A percentile compares a stretch with the other conserved stretches of the same genome.
phyloP scores from a whole-genome alignment of 2,113 vertebrate genomes.

The Ceratotherium simum region DNA sequence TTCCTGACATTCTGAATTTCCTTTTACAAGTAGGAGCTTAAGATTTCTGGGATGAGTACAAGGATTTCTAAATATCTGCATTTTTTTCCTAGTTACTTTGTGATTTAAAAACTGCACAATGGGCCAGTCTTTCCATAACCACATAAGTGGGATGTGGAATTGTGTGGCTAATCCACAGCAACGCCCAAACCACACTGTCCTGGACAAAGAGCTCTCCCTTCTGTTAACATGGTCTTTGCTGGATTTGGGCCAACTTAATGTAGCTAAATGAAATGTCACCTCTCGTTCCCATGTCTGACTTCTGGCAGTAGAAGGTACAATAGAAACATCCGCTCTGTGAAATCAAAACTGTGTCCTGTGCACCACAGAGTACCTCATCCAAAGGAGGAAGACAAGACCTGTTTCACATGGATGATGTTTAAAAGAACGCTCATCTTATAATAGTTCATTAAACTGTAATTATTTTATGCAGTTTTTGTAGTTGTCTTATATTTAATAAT shows the following conservation, averaged over 20 bases:
- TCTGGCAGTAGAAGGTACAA: background rate
- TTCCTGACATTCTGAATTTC: background rate
- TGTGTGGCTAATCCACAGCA: background rate
- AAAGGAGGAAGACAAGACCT: background rate
- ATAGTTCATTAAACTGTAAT: background rate
- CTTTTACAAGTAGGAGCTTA: background rate
- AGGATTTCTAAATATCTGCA: background rate
- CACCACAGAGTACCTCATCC: accelerated
- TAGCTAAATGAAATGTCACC: constrained; percentile 8
- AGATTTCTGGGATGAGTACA: background rate
- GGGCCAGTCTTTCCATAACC: background rate
- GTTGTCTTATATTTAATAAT: background rate
- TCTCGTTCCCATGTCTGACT: background rate
- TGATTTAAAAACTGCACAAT: background rate
- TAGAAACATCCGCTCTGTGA: background rate
- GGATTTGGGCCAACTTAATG: background rate
- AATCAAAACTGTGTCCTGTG: background rate
- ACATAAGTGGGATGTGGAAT: background rate
- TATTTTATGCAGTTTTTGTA: background rate
- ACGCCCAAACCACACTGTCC: background rate
- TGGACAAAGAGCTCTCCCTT: background rate
- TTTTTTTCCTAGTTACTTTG: constrained; percentile 26
- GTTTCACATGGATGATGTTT: background rate
- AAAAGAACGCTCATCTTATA: background rate
- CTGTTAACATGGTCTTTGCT: background rate